These are phyloP conservation scores for Toxonevra muliebris DNA, from an alignment of 2,888 invertebrate species.

Conservation along the genomic window DNA sequence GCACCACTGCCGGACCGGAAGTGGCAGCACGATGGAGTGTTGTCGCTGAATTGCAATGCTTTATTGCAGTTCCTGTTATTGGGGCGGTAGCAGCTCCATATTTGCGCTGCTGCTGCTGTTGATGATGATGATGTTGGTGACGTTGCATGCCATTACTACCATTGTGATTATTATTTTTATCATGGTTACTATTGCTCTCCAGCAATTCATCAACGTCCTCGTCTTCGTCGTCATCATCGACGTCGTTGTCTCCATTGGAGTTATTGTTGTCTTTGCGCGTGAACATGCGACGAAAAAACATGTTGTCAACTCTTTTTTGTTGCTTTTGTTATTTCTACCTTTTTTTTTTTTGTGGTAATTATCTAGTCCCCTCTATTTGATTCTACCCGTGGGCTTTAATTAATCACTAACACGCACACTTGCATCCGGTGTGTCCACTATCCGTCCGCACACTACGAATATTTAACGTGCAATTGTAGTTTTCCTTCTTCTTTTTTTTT, in stretches of 20 bases:
- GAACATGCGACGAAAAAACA: slow-evolving; percentile 62
- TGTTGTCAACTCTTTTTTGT: slow-evolving; percentile 32
- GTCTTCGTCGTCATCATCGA: slow-evolving; percentile 24
- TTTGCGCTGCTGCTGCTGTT: slow-evolving; percentile 23
- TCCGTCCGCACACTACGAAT: slow-evolving; percentile 4
- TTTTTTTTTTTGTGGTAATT: background rate
- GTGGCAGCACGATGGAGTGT: slow-evolving; percentile 27
- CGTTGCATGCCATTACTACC: slow-evolving; percentile 21
- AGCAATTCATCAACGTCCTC: background rate
- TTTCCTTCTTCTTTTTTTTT: slow-evolving; percentile 8
- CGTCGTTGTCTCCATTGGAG: slow-evolving; percentile 35
- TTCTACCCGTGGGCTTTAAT: slow-evolving; percentile 37
- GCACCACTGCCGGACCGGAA: slow-evolving; percentile 51
- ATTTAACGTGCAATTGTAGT: slow-evolving; percentile 9
- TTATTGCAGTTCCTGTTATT: slow-evolving; percentile 17
- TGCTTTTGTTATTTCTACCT: slow-evolving; percentile 14
- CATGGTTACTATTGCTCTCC: slow-evolving; percentile 30
- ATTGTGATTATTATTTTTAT: slow-evolving; percentile 31
- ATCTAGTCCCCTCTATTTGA: background rate
- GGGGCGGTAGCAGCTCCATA: slow-evolving; percentile 1
- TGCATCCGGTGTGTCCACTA: slow-evolving; percentile 43
- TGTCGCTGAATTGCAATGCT: slow-evolving; percentile 22
- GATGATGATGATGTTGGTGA: slow-evolving; percentile 17
- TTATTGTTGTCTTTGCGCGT: slow-evolving; percentile 49
- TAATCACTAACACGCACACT: slow-evolving; percentile 48